phyloP scores from a whole-genome alignment of 2,113 vertebrate species.

The Herpetotheres cachinnans region DNA sequence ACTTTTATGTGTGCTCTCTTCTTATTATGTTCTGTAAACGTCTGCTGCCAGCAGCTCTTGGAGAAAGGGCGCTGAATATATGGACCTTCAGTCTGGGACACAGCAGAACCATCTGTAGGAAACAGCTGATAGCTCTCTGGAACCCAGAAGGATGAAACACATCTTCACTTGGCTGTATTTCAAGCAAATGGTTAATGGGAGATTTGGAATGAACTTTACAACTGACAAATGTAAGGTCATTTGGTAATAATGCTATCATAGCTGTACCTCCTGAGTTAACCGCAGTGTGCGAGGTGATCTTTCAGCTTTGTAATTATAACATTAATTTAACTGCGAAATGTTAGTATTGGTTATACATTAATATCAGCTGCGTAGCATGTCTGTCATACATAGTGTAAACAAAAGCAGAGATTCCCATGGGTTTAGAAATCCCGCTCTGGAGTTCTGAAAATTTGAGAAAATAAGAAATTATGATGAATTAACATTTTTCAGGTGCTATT shows the following conservation, averaged over 20 bases:
- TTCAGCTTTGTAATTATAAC: background rate
- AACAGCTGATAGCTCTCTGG: slow-evolving; percentile 30
- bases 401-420: background rate
- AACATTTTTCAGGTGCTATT: background rate
- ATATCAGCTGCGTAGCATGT: background rate
- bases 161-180: slow-evolving; percentile 17
- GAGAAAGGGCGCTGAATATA: background rate
- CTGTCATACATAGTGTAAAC: background rate
- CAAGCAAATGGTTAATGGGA: slow-evolving; percentile 2
- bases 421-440: background rate
- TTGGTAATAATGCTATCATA: background rate
- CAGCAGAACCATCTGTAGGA: background rate
- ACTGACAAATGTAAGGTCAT: background rate
- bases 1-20: background rate
- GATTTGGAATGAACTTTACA: background rate
- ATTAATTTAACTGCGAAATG: background rate
- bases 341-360: background rate
- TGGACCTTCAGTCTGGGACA: background rate
- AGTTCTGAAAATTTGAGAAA: background rate
- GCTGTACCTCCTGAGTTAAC: background rate
- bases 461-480: background rate
- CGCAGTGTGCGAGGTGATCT: background rate
- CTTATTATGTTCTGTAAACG: background rate
- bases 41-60: background rate
- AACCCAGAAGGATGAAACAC: background rate